Base-by-base conservation (phyloP, 2,797 vertebrate species). In the Enoplosus armatus region DNA sequence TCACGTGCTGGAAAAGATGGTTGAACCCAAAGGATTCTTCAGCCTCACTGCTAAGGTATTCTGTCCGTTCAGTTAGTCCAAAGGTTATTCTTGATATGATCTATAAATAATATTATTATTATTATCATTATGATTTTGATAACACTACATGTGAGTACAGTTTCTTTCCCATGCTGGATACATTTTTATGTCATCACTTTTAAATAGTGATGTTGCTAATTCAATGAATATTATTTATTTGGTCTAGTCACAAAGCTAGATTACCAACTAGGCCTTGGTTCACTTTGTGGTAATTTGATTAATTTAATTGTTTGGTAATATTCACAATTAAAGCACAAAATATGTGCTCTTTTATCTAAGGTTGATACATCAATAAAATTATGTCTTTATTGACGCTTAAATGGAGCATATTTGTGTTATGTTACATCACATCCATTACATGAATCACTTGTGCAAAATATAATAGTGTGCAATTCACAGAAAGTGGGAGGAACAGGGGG, bases 11-110 rank as follows among this genome's bases (percentile, higher is more conserved):
- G 98, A 99, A 93, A 98, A 98, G 94, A 97, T 97, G 80, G 94
- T 99, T 66, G 98, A 98, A 84, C 98, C 98, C 4, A 98, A 96
- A 2, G 97, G 98, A 83, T 98, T 97, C 89, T 99, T 99, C 90
- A 93, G 85, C 80, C 96, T 99, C 79, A 92, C 98, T 7, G 97
- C 98, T 3, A 99, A 99, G 98, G 98, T 99, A 92, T 14, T 26
- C 5, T 9, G 10, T 53, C 27, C 6, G 1, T 27, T 53, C 6
- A 27, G 6, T 27, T 18, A 10, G 10, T 33, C 29, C 41, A 18
- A 14, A 16, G 1, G 18, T 22, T 62, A n/a, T n/a, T n/a, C n/a
- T n/a, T n/a, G n/a, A 22, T 39, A 14, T 20, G 24, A 65, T 22
- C 2, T n/a, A n/a, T n/a, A n/a, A n/a, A n/a, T n/a, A n/a, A n/a